Evolutionary conservation across 92 coral and sea anemone genomes (phyloP).

Genomic region (Phenganax stokvisi): DNA sequence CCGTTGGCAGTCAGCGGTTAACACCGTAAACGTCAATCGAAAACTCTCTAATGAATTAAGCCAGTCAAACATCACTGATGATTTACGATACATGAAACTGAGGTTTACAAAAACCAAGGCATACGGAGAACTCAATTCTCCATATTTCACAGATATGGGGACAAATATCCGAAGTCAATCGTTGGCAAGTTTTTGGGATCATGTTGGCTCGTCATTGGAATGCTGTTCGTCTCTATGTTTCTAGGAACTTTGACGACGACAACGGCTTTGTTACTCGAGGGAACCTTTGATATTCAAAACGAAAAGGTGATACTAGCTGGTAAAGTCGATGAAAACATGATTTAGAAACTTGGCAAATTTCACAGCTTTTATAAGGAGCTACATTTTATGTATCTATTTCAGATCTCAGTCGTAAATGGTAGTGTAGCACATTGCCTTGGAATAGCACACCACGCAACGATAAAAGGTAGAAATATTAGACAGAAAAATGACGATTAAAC

Average conservation of each 20-base stretch:
- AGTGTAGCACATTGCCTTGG: slow-evolving; percentile 81
- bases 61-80: no score
- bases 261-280: slow-evolving; percentile 61
- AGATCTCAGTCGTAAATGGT: slow-evolving; percentile 82
- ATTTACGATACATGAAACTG: no score
- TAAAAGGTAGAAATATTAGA: slow-evolving; percentile 34
- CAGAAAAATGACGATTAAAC: background rate
- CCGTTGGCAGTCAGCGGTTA: no score
- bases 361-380: background rate
- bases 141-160: slow-evolving; percentile 63
- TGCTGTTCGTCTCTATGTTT: slow-evolving; percentile 80
- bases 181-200: slow-evolving; percentile 75
- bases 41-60: no score
- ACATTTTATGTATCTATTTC: background rate
- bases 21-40: no score
- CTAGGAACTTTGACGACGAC: slow-evolving; percentile 81
- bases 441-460: slow-evolving; percentile 66
- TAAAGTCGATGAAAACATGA: background rate
- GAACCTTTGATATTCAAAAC: slow-evolving; percentile 55
- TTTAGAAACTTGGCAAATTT: background rate
- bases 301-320: slow-evolving; percentile 51
- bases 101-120: no score
- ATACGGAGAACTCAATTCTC: no score
- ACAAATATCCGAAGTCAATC: slow-evolving; percentile 69
- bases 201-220: slow-evolving; percentile 83